A percentile compares a stretch with the other conserved stretches of the same genome.
Conservation (phyloP, 2,113 vertebrate species). For the Plotosus lineatus region DNA sequence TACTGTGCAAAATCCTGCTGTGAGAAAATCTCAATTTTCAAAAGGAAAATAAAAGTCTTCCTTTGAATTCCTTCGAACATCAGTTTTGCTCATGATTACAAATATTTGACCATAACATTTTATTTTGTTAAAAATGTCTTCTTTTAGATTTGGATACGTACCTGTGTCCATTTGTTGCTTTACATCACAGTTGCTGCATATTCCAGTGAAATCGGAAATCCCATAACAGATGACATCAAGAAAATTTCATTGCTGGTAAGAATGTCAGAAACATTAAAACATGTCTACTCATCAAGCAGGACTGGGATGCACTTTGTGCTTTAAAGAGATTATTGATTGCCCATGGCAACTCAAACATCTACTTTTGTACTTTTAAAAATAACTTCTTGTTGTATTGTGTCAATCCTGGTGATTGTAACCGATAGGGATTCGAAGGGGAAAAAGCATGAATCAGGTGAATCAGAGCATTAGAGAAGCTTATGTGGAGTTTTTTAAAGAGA, state of each 20-base stretch:
- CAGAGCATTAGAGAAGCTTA: neutral
- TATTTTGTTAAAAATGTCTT: neutral
- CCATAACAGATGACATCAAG: conserved; percentile 77
- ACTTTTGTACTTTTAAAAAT: neutral
- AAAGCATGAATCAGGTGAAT: neutral
- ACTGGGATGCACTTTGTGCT: neutral
- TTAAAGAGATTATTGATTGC: neutral
- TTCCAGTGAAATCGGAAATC: conserved; percentile 74
- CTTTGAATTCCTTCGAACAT: too few species aligned
- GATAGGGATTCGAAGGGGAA: neutral
- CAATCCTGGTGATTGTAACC: neutral
- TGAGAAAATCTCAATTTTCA: neutral
- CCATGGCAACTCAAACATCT: neutral
- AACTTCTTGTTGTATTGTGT: neutral
- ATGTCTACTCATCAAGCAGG: neutral
- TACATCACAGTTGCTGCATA: conserved; percentile 72
- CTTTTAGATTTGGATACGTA: conserved; percentile 76
- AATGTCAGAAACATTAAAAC: neutral
- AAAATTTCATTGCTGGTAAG: conserved; percentile 74
- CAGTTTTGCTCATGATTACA: too few species aligned
- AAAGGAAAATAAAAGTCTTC: neutral
- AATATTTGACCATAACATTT: too few species aligned
- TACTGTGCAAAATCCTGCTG: conserved; percentile 17
- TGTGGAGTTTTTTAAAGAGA: neutral
- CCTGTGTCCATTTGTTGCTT: conserved; percentile 78